phyloP scores from a whole-genome alignment of 2,888 invertebrate species.

The Pollenia labialis region DNA sequence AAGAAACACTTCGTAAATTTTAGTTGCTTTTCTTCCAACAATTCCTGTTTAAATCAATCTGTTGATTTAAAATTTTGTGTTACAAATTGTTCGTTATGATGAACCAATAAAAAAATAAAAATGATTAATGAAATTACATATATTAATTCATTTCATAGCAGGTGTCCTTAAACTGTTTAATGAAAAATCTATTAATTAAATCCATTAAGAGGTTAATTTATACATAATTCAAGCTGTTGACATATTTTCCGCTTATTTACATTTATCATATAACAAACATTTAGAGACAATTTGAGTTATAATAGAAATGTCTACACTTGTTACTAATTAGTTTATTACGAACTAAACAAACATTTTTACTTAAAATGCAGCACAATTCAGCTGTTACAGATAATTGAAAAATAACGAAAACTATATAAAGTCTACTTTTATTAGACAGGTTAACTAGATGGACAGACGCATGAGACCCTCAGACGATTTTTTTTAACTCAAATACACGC shows the following conservation, averaged over 20 bases:
- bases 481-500: conserved; percentile 48
- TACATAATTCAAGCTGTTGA: conserved; percentile 31
- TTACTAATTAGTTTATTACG: conserved; percentile 62
- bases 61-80: no score
- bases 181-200: background rate
- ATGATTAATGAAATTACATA: background rate
- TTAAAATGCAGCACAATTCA: conserved; percentile 13
- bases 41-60: no score
- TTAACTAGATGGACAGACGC: conserved; percentile 18
- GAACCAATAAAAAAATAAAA: no score
- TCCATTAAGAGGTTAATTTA: conserved; percentile 26
- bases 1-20: no score
- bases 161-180: background rate
- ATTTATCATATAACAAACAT: background rate
- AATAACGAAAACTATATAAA: background rate
- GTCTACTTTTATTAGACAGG: conserved; percentile 22
- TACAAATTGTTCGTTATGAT: no score
- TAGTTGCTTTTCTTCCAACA: no score
- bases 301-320: conserved; percentile 58
- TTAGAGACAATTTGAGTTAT: conserved; percentile 35
- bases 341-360: conserved; percentile 65
- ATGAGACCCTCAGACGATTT: background rate
- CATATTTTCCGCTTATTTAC: conserved; percentile 23
- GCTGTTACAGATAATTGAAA: conserved; percentile 11
- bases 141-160: background rate